A percentile compares a stretch with the other conserved stretches of the same genome.
These are phyloP conservation scores for Solen grandis DNA, from an alignment of 1,140 invertebrate genomes.

Conservation along the genomic window DNA sequence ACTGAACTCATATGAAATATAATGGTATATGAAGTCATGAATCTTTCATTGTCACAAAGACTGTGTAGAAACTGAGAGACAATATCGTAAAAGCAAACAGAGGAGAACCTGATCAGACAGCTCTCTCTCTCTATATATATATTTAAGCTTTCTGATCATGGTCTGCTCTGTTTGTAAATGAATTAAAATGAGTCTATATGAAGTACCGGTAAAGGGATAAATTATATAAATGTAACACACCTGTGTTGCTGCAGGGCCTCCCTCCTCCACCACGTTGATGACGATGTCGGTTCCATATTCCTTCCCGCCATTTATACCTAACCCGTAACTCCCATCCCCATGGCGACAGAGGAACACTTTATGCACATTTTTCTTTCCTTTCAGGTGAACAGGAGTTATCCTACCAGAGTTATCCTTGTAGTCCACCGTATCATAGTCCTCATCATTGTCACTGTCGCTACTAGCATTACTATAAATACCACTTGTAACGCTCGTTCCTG, in stretches of 20 bases:
- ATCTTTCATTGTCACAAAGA: no score
- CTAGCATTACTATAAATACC: slow-evolving; percentile 68
- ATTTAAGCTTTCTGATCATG: no score
- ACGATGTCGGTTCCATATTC: slow-evolving; percentile 99
- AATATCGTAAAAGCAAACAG: no score
- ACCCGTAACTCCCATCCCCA: slow-evolving; percentile 87
- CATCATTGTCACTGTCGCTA: slow-evolving; percentile 48
- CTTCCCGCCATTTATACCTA: slow-evolving; percentile 97
- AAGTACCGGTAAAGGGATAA: no score
- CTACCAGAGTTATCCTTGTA: slow-evolving; percentile 37
- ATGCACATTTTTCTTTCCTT: slow-evolving; percentile 48
- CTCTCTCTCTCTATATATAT: no score
- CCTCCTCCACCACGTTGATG: slow-evolving; percentile 84
- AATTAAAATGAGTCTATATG: no score
- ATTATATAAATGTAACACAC: no score
- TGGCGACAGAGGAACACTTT: slow-evolving; percentile 66
- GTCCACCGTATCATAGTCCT: slow-evolving; percentile 55
- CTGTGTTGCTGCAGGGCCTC: slow-evolving; percentile 94
- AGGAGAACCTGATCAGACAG: no score
- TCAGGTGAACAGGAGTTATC: slow-evolving; percentile 41
- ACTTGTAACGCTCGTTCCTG: slow-evolving; percentile 69
- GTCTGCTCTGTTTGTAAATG: no score
- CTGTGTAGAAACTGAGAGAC: no score
- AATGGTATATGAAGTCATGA: no score
- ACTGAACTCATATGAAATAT: no score